Evolutionary conservation across 1,140 invertebrate species (phyloP), one percentile per base, ranked within the genome.

Genomic region (Cydia fagiglandana): DNA sequence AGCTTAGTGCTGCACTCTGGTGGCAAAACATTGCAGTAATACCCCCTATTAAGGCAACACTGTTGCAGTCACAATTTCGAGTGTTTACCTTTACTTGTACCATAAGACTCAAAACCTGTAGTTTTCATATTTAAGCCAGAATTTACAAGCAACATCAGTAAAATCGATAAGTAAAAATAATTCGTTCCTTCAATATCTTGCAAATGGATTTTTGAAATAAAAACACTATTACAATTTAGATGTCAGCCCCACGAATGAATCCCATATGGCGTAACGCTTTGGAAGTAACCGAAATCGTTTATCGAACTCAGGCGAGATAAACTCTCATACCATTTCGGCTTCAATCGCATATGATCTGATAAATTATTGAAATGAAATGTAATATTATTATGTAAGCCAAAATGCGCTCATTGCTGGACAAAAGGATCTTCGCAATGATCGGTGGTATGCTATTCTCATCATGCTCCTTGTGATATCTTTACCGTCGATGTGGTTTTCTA

Each of bases 141-240:
- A 53, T 53, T 53, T 17, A 1, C 45, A 53, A 6, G 17, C 20
- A 61, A 24, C 56, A 61, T 20, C 9, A 20, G 17, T 24, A 61
- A 41, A 68, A 15, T 3, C 64, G 6, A 38, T 70, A 38, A 20
- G 0, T 17, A 70, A 70, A n/a, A 38, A 70, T 20, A 70, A 70
- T 13, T 70, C 34, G 66, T 70, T 41, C 17, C 30, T 70, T 41
- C 20, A 61, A 70, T 70, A 15, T n/a, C 13, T 24, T n/a, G 34
- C 34, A 70, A 70, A 70, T 70, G 66, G 66, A 70, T 70, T 70
- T 38, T 70, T n/a, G 66, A 45, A 34, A 38, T 70, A 70, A 70
- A 70, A 70, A 70, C 17, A 70, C n/a, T n/a, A 70, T 70, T 70
- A 41, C 30, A 41, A 38, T 70, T 68, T 6, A 17, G 66, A 70